Evolutionary conservation across 2,797 vertebrate genomes (phyloP).

Genomic region (Nasua narica): DNA sequence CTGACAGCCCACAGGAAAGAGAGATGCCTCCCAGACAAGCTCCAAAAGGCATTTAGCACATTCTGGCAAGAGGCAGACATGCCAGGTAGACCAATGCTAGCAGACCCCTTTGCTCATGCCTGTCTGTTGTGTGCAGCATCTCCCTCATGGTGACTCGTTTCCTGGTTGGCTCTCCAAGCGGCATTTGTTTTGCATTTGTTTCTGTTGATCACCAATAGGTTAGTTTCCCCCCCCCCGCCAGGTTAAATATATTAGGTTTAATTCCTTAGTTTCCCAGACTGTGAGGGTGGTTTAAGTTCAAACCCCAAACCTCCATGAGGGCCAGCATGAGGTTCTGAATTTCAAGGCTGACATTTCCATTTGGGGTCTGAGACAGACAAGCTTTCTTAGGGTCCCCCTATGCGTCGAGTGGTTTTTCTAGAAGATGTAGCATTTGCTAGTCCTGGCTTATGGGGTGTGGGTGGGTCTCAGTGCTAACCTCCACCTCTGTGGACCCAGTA

Average conservation of each 20-base stretch:
- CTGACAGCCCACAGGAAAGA: not conserved
- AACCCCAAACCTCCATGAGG: not conserved
- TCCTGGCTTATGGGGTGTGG: too few relatives aligned
- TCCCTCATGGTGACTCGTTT: not conserved
- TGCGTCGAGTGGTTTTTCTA: not conserved
- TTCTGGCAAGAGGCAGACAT: not conserved
- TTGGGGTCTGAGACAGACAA: not conserved
- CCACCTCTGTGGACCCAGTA: rapidly evolving
- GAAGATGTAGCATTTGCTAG: not conserved
- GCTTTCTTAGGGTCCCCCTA: not conserved
- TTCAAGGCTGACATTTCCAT: not conserved
- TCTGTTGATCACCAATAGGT: not conserved
- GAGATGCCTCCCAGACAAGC: rapidly evolving
- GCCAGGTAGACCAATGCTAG: not conserved
- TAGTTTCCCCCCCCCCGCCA: not conserved
- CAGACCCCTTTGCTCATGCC: too few relatives aligned
- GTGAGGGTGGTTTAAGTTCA: not conserved
- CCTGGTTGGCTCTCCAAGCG: not conserved
- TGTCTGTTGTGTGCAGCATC: not conserved
- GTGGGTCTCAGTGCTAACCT: not conserved
- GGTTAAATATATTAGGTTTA: not conserved
- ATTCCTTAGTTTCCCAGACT: not conserved
- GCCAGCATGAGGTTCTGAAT: not conserved
- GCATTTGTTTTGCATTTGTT: not conserved
- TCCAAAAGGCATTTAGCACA: not conserved